Evolutionary conservation across 2,888 invertebrate species (phyloP), one percentile per base, ranked within the genome.

Genomic region (Hemistola chrysoprasaria): DNA sequence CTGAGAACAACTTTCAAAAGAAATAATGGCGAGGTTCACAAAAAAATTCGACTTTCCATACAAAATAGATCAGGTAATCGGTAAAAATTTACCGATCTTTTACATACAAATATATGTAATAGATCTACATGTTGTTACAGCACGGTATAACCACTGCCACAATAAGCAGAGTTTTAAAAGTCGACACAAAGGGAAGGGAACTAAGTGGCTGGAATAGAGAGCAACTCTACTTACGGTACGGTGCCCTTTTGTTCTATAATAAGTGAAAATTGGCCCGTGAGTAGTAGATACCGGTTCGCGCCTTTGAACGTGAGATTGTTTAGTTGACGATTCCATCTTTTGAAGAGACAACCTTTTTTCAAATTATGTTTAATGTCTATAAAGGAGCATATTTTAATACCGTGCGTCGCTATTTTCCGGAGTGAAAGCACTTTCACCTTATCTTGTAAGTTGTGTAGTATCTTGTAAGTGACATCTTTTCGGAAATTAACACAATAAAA

Each of bases 161-260:
- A 44, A 51, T 37, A 54, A 51, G 53, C 62, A 53, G 54, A 63
- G 69, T 72, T 74, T 75, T 67, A 68, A 75, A 73, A 67, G 58
- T 58, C 59, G 45, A 47, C 52, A 71, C 73, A 74, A 71, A 73
- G 69, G 65, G 67, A 64, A 62, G 66, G 71, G 70, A 69, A 58
- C 66, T 77, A 75, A 82, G 78, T 79, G 79, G 71, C 71, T 51
- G 62, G 66, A 67, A 71, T 66, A 64, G 71, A 64, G 67, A 60
- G 66, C 61, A 65, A 68, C 71, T 70, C 69, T 72, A 72, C 74
- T 77, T 71, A 62, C 58, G 65, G 62, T 57, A 54, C 65, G 57
- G 65, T 32, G 22, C 59, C 60, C 64, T 59, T 65, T 68, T 64
- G 62, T 65, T 64, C 55, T 64, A 63, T 78, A 78, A 81, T 80